phyloP scores from a whole-genome alignment of 2,797 vertebrate species.

The Gadopsis bispinosus region DNA sequence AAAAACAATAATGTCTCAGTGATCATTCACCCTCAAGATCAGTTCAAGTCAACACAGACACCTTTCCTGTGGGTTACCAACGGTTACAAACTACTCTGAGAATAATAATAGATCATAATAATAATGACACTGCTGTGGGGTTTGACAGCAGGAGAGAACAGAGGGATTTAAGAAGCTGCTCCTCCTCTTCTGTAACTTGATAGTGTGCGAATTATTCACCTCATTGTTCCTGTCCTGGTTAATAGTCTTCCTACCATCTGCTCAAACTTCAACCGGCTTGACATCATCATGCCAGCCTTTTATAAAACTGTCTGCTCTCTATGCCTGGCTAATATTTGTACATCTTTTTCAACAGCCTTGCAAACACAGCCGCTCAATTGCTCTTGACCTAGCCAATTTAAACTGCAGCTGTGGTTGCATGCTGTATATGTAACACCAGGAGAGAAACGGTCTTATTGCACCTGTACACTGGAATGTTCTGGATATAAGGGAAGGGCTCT shows the following conservation, averaged over 20 bases:
- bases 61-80: constrained; percentile 31
- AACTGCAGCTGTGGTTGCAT: constrained; percentile 7
- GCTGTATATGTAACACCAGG: neutral
- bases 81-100: constrained; percentile 43
- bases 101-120: constrained; percentile 59
- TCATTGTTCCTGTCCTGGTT: constrained; percentile 66
- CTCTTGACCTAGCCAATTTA: constrained; percentile 18
- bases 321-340: constrained; percentile 33
- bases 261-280: constrained; percentile 55
- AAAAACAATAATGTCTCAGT: constrained; percentile 16
- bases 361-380: constrained; percentile 14
- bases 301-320: constrained; percentile 24
- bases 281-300: constrained; percentile 45
- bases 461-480: constrained; percentile 5
- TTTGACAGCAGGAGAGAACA: constrained; percentile 63
- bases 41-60: constrained; percentile 29
- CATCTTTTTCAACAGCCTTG: constrained; percentile 21
- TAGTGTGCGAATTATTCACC: constrained; percentile 61
- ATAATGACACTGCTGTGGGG: constrained; percentile 55
- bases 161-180: constrained; percentile 62
- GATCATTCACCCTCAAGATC: constrained; percentile 10
- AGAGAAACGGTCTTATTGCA: neutral
- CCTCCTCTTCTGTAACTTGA: constrained; percentile 57
- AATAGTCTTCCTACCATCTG: constrained; percentile 67
- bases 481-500: neutral